Percentiles rank a stretch among this genome's conserved stretches.
These are phyloP conservation scores for Tursiops truncatus DNA, from an alignment of 2,113 vertebrate genomes.

Conservation along the genomic window DNA sequence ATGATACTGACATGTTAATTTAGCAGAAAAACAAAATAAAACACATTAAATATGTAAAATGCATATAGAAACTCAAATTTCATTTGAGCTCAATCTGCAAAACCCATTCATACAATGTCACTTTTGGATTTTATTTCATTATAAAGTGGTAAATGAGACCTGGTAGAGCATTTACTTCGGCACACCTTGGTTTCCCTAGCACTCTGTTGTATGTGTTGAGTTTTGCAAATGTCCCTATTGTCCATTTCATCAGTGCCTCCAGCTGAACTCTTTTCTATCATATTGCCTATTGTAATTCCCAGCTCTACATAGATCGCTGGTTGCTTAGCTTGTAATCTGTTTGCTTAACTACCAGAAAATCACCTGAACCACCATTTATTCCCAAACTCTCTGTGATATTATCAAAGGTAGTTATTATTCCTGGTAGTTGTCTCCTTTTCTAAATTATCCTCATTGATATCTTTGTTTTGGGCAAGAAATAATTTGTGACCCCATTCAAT, in stretches of 20 bases:
- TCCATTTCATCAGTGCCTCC: not conserved
- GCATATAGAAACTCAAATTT: not conserved
- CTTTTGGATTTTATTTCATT: not conserved
- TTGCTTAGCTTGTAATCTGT: not conserved
- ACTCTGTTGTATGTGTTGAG: rapidly evolving
- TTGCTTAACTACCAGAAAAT: not conserved
- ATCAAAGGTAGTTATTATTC: not conserved
- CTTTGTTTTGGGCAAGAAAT: not conserved
- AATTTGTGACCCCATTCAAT: not conserved
- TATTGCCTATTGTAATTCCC: not conserved
- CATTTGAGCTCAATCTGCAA: not conserved
- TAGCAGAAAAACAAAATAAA: not conserved
- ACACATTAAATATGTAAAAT: not conserved
- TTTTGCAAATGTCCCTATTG: not conserved
- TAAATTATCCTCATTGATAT: not conserved
- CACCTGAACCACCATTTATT: not conserved
- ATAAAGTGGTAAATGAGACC: not conserved
- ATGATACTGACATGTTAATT: not conserved
- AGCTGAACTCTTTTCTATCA: not conserved
- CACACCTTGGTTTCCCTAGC: not conserved
- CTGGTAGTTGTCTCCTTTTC: not conserved
- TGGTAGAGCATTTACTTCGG: not conserved
- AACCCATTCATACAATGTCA: not conserved
- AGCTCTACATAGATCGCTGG: not conserved
- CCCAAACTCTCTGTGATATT: not conserved